These are phyloP conservation scores for Drosophila truncata DNA, from an alignment of 1,140 invertebrate species.

Conservation along the genomic window DNA sequence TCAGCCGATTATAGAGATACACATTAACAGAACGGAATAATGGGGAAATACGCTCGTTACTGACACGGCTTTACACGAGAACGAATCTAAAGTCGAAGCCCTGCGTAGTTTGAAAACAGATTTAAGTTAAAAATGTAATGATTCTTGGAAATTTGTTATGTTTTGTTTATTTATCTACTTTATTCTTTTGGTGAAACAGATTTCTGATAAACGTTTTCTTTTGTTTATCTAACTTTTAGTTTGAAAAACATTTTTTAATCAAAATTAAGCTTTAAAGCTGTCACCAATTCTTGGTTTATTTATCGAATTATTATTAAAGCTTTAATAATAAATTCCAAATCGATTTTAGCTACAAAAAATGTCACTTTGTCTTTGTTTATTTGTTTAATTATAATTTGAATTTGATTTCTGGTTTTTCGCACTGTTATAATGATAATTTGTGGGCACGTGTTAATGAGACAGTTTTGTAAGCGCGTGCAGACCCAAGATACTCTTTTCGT, in stretches of 20 bases:
- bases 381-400: slow-evolving; percentile 33
- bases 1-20: slow-evolving; percentile 51
- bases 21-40: slow-evolving; percentile 27
- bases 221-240: background rate
- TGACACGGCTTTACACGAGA: slow-evolving; percentile 46
- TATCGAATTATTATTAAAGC: background rate
- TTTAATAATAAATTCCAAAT: background rate
- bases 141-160: background rate
- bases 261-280: background rate
- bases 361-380: slow-evolving; percentile 7
- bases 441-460: slow-evolving; percentile 73
- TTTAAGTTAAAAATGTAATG: background rate
- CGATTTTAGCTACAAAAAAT: background rate
- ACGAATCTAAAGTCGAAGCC: slow-evolving; percentile 1
- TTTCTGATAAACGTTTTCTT: background rate
- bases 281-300: background rate
- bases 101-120: slow-evolving; percentile 10
- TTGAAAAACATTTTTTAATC: background rate
- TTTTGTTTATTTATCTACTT: background rate
- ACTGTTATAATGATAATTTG: slow-evolving; percentile 59
- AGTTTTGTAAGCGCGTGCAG: slow-evolving; percentile 62
- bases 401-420: slow-evolving; percentile 30
- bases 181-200: background rate
- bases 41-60: slow-evolving; percentile 43
- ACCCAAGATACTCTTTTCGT: slow-evolving; percentile 6